Evolutionary conservation across 2,113 vertebrate species (phyloP).

Genomic region (Bagarius yarrelli): DNA sequence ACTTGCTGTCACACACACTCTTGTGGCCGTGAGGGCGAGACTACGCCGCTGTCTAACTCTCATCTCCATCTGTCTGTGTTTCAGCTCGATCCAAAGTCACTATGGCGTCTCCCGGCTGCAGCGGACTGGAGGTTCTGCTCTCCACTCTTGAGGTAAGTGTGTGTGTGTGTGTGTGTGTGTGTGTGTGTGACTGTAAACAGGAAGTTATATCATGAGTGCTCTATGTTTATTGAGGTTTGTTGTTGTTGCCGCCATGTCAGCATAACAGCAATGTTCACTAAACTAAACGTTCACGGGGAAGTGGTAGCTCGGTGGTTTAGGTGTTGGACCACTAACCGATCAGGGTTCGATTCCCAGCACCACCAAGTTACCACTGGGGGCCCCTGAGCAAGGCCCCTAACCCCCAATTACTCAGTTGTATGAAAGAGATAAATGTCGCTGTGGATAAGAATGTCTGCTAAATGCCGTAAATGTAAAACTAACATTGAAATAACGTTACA

Average conservation of each 20-base stretch:
- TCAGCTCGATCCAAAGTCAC: constrained; percentile 62
- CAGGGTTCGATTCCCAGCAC: too few relatives aligned
- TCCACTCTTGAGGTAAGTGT: constrained; percentile 85
- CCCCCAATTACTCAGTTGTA: too few relatives aligned
- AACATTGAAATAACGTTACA: too few relatives aligned
- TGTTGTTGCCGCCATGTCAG: background rate
- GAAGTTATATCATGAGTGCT: background rate
- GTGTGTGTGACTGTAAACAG: background rate
- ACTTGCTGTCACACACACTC: constrained; percentile 13
- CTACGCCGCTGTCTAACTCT: background rate
- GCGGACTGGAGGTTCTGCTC: constrained; percentile 85
- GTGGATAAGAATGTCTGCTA: too few relatives aligned
- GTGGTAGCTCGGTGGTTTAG: too few relatives aligned
- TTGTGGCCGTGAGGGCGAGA: background rate
- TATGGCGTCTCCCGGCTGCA: constrained; percentile 81
- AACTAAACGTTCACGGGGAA: too few relatives aligned
- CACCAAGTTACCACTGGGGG: too few relatives aligned
- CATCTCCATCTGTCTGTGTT: background rate
- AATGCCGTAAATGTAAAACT: too few relatives aligned
- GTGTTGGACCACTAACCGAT: too few relatives aligned
- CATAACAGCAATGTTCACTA: too few relatives aligned
- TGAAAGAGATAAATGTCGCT: too few relatives aligned
- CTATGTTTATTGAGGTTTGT: background rate
- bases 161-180: constrained; percentile 31
- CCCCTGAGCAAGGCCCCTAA: too few relatives aligned